Percentiles rank a stretch among this genome's conserved stretches.
phyloP scores from a whole-genome alignment of 2,888 invertebrate species.

The Rhingia campestris region DNA sequence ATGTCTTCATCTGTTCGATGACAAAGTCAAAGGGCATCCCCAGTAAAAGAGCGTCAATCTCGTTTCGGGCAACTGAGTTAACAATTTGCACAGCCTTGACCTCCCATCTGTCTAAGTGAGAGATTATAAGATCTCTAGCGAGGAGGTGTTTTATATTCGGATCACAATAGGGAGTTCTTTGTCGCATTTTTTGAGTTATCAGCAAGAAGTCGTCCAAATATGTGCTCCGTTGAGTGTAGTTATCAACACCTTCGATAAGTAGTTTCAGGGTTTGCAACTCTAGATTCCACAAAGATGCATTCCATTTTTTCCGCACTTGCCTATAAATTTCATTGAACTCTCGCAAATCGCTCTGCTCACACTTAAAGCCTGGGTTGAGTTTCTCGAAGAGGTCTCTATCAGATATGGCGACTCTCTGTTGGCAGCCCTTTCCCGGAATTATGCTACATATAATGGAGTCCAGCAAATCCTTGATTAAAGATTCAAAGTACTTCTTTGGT shows the following conservation, averaged over 20 bases:
- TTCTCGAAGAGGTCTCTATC: slow-evolving; percentile 45
- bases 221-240: slow-evolving; percentile 24
- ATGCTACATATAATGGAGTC: neutral
- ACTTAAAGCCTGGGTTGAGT: slow-evolving; percentile 53
- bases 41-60: slow-evolving; percentile 14
- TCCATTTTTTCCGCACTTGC: slow-evolving; percentile 5
- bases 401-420: neutral
- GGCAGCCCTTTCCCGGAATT: neutral
- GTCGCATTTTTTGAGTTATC: slow-evolving; percentile 28
- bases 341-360: neutral
- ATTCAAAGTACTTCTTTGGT: slow-evolving; percentile 15
- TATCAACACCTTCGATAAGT: slow-evolving; percentile 15
- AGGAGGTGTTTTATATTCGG: slow-evolving; percentile 21
- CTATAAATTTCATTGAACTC: slow-evolving; percentile 43
- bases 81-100: slow-evolving; percentile 37
- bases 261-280: slow-evolving; percentile 35
- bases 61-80: neutral
- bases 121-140: slow-evolving; percentile 11
- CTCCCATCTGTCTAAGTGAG: slow-evolving; percentile 40
- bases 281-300: slow-evolving; percentile 33
- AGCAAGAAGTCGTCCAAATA: slow-evolving; percentile 17
- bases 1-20: slow-evolving; percentile 26
- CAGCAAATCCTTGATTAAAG: slow-evolving; percentile 14
- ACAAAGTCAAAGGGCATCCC: slow-evolving; percentile 48
- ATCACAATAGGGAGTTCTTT: slow-evolving; percentile 13